phyloP scores from a whole-genome alignment of 2,888 invertebrate genomes.

The Tipula confusa region DNA sequence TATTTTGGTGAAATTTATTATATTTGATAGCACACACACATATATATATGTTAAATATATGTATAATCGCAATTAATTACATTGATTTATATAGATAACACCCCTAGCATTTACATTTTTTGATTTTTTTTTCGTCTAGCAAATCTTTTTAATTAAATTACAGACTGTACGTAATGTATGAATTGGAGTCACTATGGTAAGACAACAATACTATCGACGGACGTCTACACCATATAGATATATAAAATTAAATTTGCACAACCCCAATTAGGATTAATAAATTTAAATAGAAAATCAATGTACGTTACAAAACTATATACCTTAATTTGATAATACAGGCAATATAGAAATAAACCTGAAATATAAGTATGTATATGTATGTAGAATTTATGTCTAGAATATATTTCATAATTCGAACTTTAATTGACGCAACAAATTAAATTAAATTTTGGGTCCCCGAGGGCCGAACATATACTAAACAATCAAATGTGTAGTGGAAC shows the following conservation, averaged over 20 bases:
- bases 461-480: neutral
- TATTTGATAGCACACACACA: neutral
- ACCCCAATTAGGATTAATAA: neutral
- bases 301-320: neutral
- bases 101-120: neutral
- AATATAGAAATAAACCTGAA: neutral
- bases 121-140: neutral
- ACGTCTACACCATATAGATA: neutral
- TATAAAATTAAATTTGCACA: neutral
- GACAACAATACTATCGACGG: neutral
- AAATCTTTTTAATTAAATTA: neutral
- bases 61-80: neutral
- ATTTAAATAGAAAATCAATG: conserved; percentile 3
- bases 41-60: neutral
- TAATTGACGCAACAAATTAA: conserved; percentile 8
- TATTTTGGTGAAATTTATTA: neutral
- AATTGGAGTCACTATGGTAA: neutral
- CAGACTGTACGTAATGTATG: neutral
- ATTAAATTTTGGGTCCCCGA: neutral
- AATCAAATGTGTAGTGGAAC: neutral
- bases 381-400: neutral
- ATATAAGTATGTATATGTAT: neutral
- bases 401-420: neutral
- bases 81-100: neutral
- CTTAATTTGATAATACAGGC: neutral